Evolutionary conservation across 1,140 invertebrate genomes (phyloP).

Genomic region (Nebria ingens): DNA sequence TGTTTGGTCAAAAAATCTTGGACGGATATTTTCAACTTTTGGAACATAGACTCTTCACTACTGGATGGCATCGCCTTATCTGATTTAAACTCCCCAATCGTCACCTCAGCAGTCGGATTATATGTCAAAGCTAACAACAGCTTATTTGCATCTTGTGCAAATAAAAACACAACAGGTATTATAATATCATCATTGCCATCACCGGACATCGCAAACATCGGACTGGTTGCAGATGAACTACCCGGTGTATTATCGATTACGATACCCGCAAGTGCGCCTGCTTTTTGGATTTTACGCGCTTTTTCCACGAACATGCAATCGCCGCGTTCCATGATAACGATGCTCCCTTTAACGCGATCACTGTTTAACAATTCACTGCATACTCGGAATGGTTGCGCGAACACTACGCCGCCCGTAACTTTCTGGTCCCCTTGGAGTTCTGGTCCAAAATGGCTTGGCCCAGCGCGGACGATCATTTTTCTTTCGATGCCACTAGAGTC

Average conservation of each 20-base stretch:
- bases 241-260: constrained; percentile 77
- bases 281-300: constrained; percentile 70
- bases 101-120: constrained; percentile 40
- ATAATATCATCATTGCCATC: constrained; percentile 79
- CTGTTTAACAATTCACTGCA: constrained; percentile 58
- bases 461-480: constrained; percentile 53
- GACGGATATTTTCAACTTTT: constrained; percentile 33
- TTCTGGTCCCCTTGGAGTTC: constrained; percentile 51
- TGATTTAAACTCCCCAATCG: constrained; percentile 39
- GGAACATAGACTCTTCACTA: constrained; percentile 32
- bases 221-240: constrained; percentile 57
- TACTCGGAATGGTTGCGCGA: constrained; percentile 56
- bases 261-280: constrained; percentile 76
- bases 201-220: constrained; percentile 93
- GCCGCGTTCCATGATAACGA: constrained; percentile 77
- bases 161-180: constrained; percentile 88
- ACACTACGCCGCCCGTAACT: constrained; percentile 48
- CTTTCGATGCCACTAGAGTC: constrained; percentile 25
- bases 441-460: constrained; percentile 85
- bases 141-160: constrained; percentile 61
- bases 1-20: constrained; percentile 34
- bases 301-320: constrained; percentile 96
- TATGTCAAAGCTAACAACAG: constrained; percentile 46
- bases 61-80: constrained; percentile 19
- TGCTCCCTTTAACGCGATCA: constrained; percentile 54